Evolutionary conservation across 1,140 invertebrate genomes (phyloP).

Genomic region (Calephelis virginiensis): DNA sequence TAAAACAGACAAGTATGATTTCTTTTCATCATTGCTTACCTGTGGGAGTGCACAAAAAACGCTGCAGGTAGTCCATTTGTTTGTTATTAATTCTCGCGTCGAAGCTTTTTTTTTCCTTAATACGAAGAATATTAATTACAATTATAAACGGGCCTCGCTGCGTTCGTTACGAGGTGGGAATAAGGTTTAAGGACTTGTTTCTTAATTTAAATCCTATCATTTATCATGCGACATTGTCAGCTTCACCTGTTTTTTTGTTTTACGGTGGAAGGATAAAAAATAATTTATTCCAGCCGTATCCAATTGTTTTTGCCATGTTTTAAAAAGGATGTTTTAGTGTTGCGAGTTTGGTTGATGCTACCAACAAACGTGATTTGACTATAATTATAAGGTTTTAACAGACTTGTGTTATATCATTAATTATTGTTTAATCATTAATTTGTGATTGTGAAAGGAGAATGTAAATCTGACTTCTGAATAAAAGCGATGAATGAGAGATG

Average conservation of each 20-base stretch:
- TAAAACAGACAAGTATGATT: constrained; percentile 70
- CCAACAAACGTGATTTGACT: background rate
- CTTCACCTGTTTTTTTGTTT: constrained; percentile 60
- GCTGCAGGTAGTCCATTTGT: constrained; percentile 76
- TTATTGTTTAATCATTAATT: too few relatives aligned
- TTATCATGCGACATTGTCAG: constrained; percentile 75
- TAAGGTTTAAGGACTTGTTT: constrained; percentile 53
- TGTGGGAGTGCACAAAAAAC: constrained; percentile 74
- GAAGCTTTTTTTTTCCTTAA: constrained; percentile 72
- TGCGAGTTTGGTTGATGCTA: background rate
- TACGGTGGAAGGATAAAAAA: constrained; percentile 10
- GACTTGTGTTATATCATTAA: too few relatives aligned
- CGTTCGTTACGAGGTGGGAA: constrained; percentile 59
- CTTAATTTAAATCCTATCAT: constrained; percentile 74
- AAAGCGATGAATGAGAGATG: too few relatives aligned
- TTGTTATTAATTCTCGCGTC: constrained; percentile 78
- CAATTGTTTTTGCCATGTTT: constrained; percentile 13
- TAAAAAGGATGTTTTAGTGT: constrained; percentile 15
- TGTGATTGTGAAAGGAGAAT: too few relatives aligned
- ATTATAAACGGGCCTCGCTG: constrained; percentile 73
- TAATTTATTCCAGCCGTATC: constrained; percentile 12
- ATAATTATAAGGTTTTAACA: background rate
- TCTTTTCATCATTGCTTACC: constrained; percentile 71
- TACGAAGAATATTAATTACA: constrained; percentile 78
- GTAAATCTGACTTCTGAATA: too few relatives aligned